Evolutionary conservation across 2,797 vertebrate species (phyloP).

Genomic region (Kryptopterus vitreolus): DNA sequence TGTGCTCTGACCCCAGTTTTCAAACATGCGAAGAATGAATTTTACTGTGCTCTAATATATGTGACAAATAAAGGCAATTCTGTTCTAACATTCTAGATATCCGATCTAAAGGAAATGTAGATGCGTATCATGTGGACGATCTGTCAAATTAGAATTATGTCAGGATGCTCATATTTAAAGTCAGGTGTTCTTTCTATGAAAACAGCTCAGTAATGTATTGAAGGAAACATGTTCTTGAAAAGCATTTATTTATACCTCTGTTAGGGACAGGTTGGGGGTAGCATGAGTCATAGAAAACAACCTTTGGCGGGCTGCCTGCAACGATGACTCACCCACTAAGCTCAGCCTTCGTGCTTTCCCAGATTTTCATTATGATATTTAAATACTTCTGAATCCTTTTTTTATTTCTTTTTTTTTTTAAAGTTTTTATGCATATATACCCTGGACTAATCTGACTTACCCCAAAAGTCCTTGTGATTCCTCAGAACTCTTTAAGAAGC

Average conservation of each 20-base stretch:
- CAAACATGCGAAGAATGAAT: no score
- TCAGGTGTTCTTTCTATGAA: neutral
- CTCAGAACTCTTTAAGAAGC: conserved; percentile 98
- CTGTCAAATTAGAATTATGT: neutral
- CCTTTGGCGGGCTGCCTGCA: conserved; percentile 33
- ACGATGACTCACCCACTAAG: conserved; percentile 40
- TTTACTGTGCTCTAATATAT: no score
- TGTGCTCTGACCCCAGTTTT: no score
- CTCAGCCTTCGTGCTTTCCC: conserved; percentile 12
- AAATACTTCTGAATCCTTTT: conserved; percentile 4
- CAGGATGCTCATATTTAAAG: neutral
- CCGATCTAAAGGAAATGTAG: neutral
- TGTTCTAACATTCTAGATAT: no score
- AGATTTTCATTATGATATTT: conserved; percentile 12
- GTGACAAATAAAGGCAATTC: no score
- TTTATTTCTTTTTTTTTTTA: conserved; percentile 13
- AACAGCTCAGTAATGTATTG: neutral
- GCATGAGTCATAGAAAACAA: conserved; percentile 43
- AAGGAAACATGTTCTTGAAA: conserved; percentile 13
- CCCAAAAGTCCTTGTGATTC: conserved; percentile 87
- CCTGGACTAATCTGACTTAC: conserved; percentile 79
- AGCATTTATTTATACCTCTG: conserved; percentile 33
- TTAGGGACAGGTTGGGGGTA: conserved; percentile 21
- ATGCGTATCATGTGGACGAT: neutral
- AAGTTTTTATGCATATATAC: conserved; percentile 24